phyloP scores from a whole-genome alignment of 2,888 invertebrate genomes.

The Acanthococcus lagerstroemiae region DNA sequence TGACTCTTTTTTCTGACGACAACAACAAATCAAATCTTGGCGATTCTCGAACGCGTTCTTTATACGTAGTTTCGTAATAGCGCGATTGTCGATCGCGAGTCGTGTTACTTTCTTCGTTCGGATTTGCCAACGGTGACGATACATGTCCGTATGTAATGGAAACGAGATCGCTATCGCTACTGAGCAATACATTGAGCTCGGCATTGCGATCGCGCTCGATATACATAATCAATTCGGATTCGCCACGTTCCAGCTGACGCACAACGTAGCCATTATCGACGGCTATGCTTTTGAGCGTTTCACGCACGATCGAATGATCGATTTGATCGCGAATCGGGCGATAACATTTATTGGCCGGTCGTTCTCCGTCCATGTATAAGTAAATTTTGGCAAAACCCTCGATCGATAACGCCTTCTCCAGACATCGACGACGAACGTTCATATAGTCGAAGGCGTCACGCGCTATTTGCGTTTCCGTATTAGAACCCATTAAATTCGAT shows the following conservation, averaged over 20 bases:
- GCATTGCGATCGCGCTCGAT: background rate
- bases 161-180: background rate
- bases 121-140: background rate
- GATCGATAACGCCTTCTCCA: background rate
- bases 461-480: background rate
- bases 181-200: background rate
- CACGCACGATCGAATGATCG: background rate
- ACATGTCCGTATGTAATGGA: background rate
- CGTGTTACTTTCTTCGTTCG: too few relatives aligned
- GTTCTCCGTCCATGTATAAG: background rate
- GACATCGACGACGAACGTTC: background rate
- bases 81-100: too few relatives aligned
- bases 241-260: background rate
- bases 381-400: background rate
- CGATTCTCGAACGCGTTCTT: too few relatives aligned
- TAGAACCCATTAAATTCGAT: background rate
- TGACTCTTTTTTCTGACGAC: too few relatives aligned
- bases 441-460: background rate
- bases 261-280: background rate
- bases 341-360: background rate
- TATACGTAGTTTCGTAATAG: too few relatives aligned
- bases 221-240: background rate
- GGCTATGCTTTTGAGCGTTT: background rate
- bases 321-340: background rate
- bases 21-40: too few relatives aligned